Base-by-base conservation (phyloP, 53 echinoderm and acorn worm genomes). In the Apostichopus leukothele region DNA sequence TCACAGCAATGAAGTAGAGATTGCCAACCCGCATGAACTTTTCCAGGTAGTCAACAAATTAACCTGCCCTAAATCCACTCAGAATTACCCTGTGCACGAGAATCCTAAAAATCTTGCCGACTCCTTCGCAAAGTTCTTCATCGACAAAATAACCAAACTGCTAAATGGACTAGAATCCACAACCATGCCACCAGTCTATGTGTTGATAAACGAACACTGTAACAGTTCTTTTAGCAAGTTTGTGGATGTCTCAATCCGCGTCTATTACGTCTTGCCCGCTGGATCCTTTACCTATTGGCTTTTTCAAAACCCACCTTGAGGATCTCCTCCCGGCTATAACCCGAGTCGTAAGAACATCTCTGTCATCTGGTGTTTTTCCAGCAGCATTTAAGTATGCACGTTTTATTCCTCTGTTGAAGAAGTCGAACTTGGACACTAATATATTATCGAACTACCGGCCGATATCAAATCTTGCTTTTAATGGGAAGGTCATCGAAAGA, bases 371-470 rank as follows among this genome's bases (percentile, higher is more conserved):
- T 68, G 50, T 22, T 50, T 89, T 91, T 86, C 91, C 93, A 6
- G 12, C 76, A 22, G 6, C 86, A 7, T 27, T 93, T 54, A 89
- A 93, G 61, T 51, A 59, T 21, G 74, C 91, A 23, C 51, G 67
- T 8, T 60, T 92, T 1, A 22, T 59, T 52, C 89, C 86, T 5
- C 68, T 86, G 51, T 76, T 92, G 60, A 86, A 89, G 25, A 86
- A 57, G 51, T 59, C 90, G 6, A 53, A 66, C 53, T 60, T 86
- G 20, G 54, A 76, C 16, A 53, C 57, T 2, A 79, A 91, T n/a
- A 77, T 67, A 21, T 75, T 91, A 51, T 54, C 27, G 51, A 87
- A 89, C 71, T 93, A 91, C 71, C 88, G 93, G 21, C 89, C 93
- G 57, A 78, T 88, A 75, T 91, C 88, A 66, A 91, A 91, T 61